These are phyloP conservation scores for Coccyzus lansbergi DNA, from an alignment of 2,797 vertebrate genomes.

Conservation along the genomic window DNA sequence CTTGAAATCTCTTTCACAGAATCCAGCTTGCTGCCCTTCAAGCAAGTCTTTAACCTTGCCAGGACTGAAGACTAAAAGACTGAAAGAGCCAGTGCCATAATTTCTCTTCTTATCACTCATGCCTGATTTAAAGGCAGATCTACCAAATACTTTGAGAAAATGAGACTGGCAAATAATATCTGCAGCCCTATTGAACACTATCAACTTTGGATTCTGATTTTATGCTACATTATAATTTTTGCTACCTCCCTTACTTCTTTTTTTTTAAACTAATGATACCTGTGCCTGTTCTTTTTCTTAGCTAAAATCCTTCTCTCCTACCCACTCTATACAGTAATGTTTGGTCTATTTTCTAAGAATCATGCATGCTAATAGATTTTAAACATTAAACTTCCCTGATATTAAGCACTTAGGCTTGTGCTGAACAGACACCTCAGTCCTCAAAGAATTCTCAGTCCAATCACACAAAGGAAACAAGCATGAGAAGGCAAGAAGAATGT, in stretches of 20 bases:
- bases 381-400: neutral
- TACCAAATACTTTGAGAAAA: neutral
- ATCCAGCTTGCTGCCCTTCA: neutral
- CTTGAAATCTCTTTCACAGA: neutral
- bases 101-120: neutral
- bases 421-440: neutral
- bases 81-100: neutral
- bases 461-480: neutral
- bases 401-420: neutral
- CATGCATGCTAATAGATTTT: neutral
- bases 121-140: neutral
- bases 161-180: neutral
- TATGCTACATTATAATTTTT: neutral
- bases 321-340: neutral
- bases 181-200: neutral
- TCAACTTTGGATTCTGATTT: neutral
- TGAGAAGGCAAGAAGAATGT: neutral
- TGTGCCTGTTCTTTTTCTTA: neutral
- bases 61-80: neutral
- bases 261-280: neutral
- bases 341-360: neutral
- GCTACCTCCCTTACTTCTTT: neutral
- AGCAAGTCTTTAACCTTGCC: neutral
- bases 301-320: neutral
- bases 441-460: neutral